These are phyloP conservation scores for Poeciliopsis gracilis DNA, from an alignment of 2,797 vertebrate genomes.

Conservation along the genomic window DNA sequence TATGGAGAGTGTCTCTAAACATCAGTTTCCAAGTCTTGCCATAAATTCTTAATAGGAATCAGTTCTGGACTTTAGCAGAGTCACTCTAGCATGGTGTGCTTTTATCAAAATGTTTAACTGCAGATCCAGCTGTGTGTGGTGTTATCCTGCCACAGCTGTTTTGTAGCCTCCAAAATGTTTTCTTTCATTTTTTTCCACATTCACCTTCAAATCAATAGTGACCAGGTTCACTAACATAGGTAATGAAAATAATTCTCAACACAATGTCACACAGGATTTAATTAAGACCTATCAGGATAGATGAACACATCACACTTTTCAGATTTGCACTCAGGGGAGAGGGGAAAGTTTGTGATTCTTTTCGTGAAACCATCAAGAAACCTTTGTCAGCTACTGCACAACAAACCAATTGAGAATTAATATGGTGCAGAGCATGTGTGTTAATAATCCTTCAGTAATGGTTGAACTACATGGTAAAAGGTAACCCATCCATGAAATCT, in stretches of 20 bases:
- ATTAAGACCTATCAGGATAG: not conserved
- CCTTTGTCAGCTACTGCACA: not conserved
- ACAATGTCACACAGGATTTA: not conserved
- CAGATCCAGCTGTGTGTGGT: not conserved
- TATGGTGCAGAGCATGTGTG: not conserved
- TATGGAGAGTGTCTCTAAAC: not conserved
- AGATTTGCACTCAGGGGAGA: not conserved
- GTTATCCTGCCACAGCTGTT: not conserved
- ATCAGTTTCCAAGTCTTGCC: not conserved
- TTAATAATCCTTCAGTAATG: conserved; percentile 34
- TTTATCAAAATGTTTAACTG: not conserved
- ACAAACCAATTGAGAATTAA: not conserved
- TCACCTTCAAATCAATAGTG: not conserved
- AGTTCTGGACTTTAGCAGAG: not conserved
- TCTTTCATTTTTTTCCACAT: not conserved
- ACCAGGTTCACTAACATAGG: not conserved
- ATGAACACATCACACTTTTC: not conserved
- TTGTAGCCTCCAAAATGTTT: not conserved
- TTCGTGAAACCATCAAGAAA: conserved; percentile 9
- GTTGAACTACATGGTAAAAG: conserved; percentile 54
- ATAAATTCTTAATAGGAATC: not conserved
- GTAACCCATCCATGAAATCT: conserved; percentile 67
- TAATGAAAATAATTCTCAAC: not conserved
- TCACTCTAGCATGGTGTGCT: not conserved
- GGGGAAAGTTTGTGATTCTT: not conserved